Evolutionary conservation across 2,113 vertebrate genomes (phyloP).

Genomic region (Hypocryptadius cinnamomeus): DNA sequence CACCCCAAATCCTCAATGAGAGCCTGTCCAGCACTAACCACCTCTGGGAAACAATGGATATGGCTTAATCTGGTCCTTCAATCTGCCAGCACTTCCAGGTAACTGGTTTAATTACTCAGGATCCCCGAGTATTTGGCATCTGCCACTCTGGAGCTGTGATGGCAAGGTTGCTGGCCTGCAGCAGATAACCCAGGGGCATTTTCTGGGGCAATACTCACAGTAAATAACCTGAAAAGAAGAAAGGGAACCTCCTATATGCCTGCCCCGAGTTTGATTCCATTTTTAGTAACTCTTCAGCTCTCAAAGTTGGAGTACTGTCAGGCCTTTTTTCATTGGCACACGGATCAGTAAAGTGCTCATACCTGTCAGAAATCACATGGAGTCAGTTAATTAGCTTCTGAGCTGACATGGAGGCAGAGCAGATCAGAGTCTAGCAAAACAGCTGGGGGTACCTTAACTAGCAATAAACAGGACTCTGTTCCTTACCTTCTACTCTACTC

Average conservation of each 20-base stretch:
- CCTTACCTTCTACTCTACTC: neutral
- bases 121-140: neutral
- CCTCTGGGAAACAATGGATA: neutral
- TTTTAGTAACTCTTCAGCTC: neutral
- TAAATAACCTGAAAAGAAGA: neutral
- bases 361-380: slow-evolving; percentile 5
- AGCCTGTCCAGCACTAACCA: neutral
- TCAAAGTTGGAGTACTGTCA: slow-evolving; percentile 8
- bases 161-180: neutral
- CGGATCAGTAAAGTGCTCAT: neutral
- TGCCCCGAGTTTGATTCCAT: neutral
- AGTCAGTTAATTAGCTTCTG: slow-evolving; percentile 20
- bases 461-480: neutral
- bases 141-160: neutral
- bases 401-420: neutral
- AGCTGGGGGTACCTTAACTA: slow-evolving; percentile 12
- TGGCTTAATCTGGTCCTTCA: neutral
- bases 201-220: neutral
- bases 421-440: slow-evolving; percentile 9
- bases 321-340: neutral
- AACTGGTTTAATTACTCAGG: neutral
- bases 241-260: neutral
- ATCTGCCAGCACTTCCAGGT: neutral
- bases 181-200: neutral
- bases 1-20: neutral